Conservation (phyloP, 2,113 vertebrate species). For the Phalacrocorax aristotelis region DNA sequence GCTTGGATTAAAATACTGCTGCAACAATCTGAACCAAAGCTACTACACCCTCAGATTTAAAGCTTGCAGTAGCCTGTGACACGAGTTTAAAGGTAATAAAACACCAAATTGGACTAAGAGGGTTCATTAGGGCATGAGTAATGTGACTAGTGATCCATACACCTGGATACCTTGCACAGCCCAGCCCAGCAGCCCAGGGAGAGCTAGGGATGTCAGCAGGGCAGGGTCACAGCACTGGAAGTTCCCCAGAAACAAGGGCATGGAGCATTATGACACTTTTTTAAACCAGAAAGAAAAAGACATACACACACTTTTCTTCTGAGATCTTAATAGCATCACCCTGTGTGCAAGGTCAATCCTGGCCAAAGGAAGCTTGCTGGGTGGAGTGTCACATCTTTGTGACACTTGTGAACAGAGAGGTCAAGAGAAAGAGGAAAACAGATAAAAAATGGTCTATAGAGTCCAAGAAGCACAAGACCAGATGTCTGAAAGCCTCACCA, state of each 20-base stretch:
- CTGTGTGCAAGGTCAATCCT: neutral
- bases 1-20: neutral
- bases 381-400: no score
- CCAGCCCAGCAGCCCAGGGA: neutral
- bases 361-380: neutral
- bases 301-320: fast-evolving
- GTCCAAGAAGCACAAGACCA: neutral
- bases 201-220: no score
- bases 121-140: no score
- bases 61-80: neutral
- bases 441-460: neutral
- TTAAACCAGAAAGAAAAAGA: neutral
- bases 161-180: no score
- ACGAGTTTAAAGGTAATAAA: neutral
- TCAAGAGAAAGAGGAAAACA: neutral
- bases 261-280: fast-evolving
- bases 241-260: neutral
- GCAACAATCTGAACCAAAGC: neutral
- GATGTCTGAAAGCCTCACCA: neutral
- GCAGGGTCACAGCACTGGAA: neutral
- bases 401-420: neutral
- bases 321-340: neutral
- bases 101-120: neutral
- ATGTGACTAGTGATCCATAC: neutral
- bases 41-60: neutral